These are phyloP conservation scores for Antrozous pallidus DNA, from an alignment of 2,797 vertebrate species.

Conservation along the genomic window DNA sequence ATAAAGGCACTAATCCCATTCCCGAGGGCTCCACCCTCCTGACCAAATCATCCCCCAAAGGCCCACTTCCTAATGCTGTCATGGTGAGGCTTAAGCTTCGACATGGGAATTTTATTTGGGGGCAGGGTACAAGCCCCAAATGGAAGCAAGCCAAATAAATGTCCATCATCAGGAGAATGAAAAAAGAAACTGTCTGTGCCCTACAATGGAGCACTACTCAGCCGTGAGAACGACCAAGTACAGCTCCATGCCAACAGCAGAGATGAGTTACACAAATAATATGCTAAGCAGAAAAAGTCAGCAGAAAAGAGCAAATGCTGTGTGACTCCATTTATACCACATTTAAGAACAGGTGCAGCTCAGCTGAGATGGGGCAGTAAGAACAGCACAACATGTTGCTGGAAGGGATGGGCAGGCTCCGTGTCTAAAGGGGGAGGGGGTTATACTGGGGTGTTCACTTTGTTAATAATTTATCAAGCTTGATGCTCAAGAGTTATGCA, in stretches of 20 bases:
- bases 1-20: not conserved
- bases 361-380: accelerated
- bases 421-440: not conserved
- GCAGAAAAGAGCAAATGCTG: not conserved
- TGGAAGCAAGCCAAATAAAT: not conserved
- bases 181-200: accelerated
- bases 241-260: not conserved
- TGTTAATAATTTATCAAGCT: not conserved
- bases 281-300: not conserved
- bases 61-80: not conserved
- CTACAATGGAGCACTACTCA: accelerated
- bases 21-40: not conserved
- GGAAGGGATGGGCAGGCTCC: not conserved
- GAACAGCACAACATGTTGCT: not conserved
- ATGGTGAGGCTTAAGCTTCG: not conserved
- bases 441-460: not conserved
- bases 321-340: not conserved
- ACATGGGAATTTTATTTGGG: not conserved
- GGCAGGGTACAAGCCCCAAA: not conserved
- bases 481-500: not conserved
- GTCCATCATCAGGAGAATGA: not conserved
- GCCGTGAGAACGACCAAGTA: not conserved
- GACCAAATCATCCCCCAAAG: not conserved
- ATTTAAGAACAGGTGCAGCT: not conserved
- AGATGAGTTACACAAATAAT: too few relatives aligned